Base-by-base conservation (phyloP, 2,113 vertebrate genomes). In the Cyanoramphus novaezelandiae region DNA sequence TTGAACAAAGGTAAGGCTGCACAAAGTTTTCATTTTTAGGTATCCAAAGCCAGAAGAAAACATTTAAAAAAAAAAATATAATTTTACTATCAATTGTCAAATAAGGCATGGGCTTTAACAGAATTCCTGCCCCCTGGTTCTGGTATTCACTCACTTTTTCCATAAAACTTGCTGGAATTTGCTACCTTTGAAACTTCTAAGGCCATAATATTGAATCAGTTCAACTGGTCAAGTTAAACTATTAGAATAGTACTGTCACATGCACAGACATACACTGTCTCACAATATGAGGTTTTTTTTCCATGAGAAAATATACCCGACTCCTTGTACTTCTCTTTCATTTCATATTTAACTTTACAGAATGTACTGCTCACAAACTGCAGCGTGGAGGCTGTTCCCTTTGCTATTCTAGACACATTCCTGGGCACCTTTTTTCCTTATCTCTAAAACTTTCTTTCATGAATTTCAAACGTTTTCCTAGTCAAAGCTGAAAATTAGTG, bases 201-300 rank as follows among this genome's bases (percentile, higher is more conserved):
- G 47, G 52, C 43, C 7, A 41, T 4, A 50, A 5, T 9, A 44
- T 21, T 84, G 46, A 60, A 24, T 13, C 44, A 57, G 29, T 43
- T 76, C 46, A 25, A 5, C 3, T 60, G 31, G 27, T 57, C 29
- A 90, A 64, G 20, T 71, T 68, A n/a, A 78, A 18, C 35, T 44
- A 8, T 46, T n/a, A 59, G 15, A 23, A 89, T 17, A 35, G 9
- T 33, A 75, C 25, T 64, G 17, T 15, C 37, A 46, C 7, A 33
- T 1, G 2, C 11, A 31, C 7, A 69, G 25, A 62, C 6, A 62
- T 1, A 37, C 3, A 10, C 4, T 46, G 37, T 49, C 14, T 31
- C n/a, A 55, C 28, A 65, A 84, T 11, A 43, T 5, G 8, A 86
- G 16, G 10, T 11, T 19, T 4, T 7, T 43, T 83, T 65, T 70